Evolutionary conservation across 2,888 invertebrate species (phyloP), one percentile per base, ranked within the genome.

Genomic region (Lithophane socia): DNA sequence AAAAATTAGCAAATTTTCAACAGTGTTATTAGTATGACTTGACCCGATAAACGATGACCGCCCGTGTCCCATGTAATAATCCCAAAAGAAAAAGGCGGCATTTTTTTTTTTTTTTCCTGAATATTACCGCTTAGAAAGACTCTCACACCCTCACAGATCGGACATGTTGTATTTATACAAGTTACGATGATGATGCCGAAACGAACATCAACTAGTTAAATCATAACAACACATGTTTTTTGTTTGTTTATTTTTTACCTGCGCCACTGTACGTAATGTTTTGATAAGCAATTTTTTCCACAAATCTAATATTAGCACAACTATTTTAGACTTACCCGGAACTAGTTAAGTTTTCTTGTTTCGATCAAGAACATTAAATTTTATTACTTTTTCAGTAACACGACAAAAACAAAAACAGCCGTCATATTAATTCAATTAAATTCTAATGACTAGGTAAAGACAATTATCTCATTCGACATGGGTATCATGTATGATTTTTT

Each of bases 341-440:
- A 77, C 56, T 37, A 13, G 13, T 16, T 52, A 37, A 24, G 47
- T 65, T 61, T 29, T 37, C 12, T 49, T 49, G 10, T 49, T 3
- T 44, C 21, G n/a, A 58, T 37, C 4, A 65, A 64, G 42, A 65
- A 60, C 13, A 47, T 37, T 21, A 58, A 37, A 21, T 44, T 13
- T 52, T 52, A 52, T n/a, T 21, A 49, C 13, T 37, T 54, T n/a
- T 65, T 37, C 0, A 21, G 21, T 16, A 24, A 42, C 12, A n/a
- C 24, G 5, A 12, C 0, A 29, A 29, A 29, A 29, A 29, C 9
- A 44, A 78, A 79, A 78, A 47, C 16, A 21, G n/a, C 5, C 21
- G 52, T 44, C 29, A 47, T 47, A 37, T 70, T 61, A 37, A 67
- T 77, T 78, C 16, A 64, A 76, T 56, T 75, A 29, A 7, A 58